These are phyloP conservation scores for Drosophila lacteicornis DNA, from an alignment of 1,140 invertebrate species.

Conservation along the genomic window DNA sequence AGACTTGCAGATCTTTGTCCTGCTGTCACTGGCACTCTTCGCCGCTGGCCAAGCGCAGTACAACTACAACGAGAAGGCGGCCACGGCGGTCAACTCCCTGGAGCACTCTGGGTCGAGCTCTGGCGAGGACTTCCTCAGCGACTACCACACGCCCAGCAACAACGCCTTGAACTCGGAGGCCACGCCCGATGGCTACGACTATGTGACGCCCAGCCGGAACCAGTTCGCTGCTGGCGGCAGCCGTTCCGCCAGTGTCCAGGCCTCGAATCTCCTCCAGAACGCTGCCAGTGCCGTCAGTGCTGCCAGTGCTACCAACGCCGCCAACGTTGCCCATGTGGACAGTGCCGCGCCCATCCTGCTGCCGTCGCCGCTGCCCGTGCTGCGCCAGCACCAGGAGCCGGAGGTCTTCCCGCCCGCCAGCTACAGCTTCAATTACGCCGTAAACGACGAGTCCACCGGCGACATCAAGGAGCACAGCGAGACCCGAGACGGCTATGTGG, in stretches of 20 bases:
- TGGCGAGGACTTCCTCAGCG: constrained; percentile 59
- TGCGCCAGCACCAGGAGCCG: constrained; percentile 31
- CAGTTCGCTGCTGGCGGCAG: constrained; percentile 45
- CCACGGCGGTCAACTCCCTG: constrained; percentile 36
- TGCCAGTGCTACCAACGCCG: constrained; percentile 1
- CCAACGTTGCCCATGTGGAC: constrained; percentile 11
- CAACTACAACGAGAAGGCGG: constrained; percentile 45
- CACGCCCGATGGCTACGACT: constrained; percentile 67
- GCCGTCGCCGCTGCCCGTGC: constrained; percentile 46
- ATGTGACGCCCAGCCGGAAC: constrained; percentile 20
- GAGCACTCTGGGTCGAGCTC: constrained; percentile 39
- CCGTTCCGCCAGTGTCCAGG: constrained; percentile 29
- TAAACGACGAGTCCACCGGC: constrained; percentile 63
- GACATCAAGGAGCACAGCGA: constrained; percentile 74
- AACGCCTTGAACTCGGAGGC: constrained; percentile 60
- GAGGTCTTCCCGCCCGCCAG: constrained; percentile 61
- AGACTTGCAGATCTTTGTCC: constrained; percentile 43
- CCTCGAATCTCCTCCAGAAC: constrained; percentile 47
- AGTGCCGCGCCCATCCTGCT: constrained; percentile 16
- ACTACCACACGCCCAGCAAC: constrained; percentile 54
- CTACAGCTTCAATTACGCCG: constrained; percentile 67
- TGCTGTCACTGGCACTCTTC: constrained; percentile 43
- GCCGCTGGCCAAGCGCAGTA: constrained; percentile 49
- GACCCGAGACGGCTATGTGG: constrained; percentile 62
- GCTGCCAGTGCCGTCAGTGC: constrained; percentile 28